Evolutionary conservation across 2,113 vertebrate species (phyloP).

Genomic region (Eudorcas thomsonii): DNA sequence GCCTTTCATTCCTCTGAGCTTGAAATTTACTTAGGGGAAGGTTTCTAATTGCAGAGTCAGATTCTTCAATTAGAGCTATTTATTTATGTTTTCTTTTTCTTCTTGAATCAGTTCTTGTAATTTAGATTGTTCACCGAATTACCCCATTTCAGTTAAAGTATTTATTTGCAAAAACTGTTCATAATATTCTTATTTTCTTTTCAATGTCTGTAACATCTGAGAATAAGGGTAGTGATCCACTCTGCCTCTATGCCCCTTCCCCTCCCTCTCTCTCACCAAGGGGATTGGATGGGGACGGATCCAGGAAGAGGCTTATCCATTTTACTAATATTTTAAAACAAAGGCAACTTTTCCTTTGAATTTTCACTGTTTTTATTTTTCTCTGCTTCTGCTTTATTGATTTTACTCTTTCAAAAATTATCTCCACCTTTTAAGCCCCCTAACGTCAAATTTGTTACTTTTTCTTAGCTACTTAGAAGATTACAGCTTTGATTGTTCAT

Average conservation of each 20-base stretch:
- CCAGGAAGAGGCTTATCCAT: not conserved
- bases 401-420: not conserved
- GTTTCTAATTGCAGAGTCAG: not conserved
- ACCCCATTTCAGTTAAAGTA: not conserved
- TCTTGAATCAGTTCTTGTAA: not conserved
- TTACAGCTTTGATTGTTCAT: not conserved
- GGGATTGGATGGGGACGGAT: not conserved
- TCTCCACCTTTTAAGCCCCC: not conserved
- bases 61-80: not conserved
- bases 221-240: not conserved
- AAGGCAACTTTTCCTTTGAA: not conserved
- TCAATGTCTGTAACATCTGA: not conserved
- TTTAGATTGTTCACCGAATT: not conserved
- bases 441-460: not conserved
- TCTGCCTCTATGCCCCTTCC: not conserved
- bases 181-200: not conserved
- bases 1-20: not conserved
- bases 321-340: not conserved
- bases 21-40: not conserved
- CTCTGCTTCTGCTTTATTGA: not conserved
- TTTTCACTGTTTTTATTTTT: not conserved
- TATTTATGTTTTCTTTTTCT: not conserved
- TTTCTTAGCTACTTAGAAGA: not conserved
- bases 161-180: not conserved
- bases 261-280: not conserved